Evolutionary conservation across 2,888 invertebrate species (phyloP).

Genomic region (Diaphora mendica): DNA sequence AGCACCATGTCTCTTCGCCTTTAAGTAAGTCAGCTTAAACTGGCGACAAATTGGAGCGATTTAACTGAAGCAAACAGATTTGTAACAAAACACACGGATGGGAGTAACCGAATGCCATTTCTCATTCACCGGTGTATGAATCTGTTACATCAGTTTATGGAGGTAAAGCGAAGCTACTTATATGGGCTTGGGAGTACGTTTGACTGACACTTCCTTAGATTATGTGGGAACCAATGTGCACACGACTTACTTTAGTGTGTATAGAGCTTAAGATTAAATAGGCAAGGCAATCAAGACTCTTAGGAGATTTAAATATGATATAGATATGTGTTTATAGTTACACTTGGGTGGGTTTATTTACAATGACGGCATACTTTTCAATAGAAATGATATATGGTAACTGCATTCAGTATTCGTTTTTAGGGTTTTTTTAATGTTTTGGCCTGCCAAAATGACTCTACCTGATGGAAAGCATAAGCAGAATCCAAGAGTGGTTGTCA

Average conservation of each 20-base stretch:
- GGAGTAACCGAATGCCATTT: slow-evolving; percentile 13
- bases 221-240: background rate
- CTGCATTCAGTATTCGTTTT: background rate
- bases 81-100: slow-evolving; percentile 18
- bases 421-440: background rate
- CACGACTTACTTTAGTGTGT: background rate
- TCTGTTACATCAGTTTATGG: slow-evolving; percentile 15
- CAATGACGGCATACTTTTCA: background rate
- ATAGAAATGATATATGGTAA: background rate
- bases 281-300: background rate
- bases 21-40: slow-evolving; percentile 7
- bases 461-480: too few species aligned
- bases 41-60: slow-evolving; percentile 18
- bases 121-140: slow-evolving; percentile 24
- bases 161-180: slow-evolving; percentile 14
- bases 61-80: slow-evolving; percentile 21
- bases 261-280: background rate
- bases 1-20: background rate
- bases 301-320: too few species aligned
- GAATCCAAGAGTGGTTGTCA: too few species aligned
- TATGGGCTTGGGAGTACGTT: background rate
- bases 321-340: background rate
- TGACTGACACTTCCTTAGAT: slow-evolving; percentile 1
- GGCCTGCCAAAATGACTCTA: too few species aligned
- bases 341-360: background rate